Evolutionary conservation across 2,113 vertebrate genomes (phyloP).

Genomic region (Suncus etruscus): DNA sequence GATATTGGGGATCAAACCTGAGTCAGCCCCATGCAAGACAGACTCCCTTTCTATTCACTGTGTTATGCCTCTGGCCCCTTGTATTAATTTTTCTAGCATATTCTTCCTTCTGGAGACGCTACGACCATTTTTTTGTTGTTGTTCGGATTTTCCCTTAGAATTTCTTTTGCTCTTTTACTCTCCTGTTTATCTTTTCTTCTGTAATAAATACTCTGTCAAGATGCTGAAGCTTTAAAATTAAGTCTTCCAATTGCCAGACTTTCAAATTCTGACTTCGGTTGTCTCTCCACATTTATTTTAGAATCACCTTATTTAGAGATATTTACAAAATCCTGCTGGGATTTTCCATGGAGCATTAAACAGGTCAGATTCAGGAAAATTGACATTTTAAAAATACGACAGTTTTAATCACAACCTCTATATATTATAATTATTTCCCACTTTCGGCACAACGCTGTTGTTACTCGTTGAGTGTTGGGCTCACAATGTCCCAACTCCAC

Average conservation of each 20-base stretch:
- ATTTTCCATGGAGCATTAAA: constrained; percentile 38
- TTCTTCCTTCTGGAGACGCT: not conserved
- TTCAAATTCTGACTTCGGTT: not conserved
- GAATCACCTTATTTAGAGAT: constrained; percentile 13
- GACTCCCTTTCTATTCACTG: too few species aligned
- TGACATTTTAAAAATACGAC: not conserved
- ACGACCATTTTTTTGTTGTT: not conserved
- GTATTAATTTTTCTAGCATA: too few species aligned
- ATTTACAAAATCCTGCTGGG: not conserved
- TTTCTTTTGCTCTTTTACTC: too few species aligned
- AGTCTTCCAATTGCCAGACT: not conserved
- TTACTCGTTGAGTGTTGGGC: too few species aligned
- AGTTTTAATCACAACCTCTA: not conserved
- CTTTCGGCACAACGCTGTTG: too few species aligned
- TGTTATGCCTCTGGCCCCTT: too few species aligned
- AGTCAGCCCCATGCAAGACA: too few species aligned
- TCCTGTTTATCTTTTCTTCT: not conserved
- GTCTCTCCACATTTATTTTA: not conserved
- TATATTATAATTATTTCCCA: not conserved
- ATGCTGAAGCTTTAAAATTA: not conserved
- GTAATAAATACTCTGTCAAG: not conserved
- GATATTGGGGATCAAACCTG: too few species aligned
- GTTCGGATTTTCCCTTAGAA: too few species aligned
- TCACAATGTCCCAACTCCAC: too few species aligned
- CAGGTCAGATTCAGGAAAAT: not conserved